phyloP scores from a whole-genome alignment of 2,888 invertebrate genomes.

The Eueremaeus valkanovi region DNA sequence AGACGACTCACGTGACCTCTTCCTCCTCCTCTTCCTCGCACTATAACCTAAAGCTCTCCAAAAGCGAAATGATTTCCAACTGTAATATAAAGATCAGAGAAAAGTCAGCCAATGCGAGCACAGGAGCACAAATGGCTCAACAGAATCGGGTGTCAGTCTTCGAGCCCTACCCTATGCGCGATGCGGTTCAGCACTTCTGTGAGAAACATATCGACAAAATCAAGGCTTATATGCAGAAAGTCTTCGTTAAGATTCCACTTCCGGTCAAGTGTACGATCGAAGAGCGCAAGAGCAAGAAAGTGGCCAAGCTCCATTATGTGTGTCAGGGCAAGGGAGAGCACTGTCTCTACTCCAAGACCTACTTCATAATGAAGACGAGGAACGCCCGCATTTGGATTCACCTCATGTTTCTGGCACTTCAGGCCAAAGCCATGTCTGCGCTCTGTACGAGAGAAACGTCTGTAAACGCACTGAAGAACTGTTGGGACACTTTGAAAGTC shows the following conservation, averaged over 20 bases:
- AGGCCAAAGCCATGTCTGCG: constrained; percentile 72
- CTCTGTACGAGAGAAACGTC: constrained; percentile 74
- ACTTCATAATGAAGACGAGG: constrained; percentile 59
- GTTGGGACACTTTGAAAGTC: constrained; percentile 90
- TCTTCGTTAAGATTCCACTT: constrained; percentile 76
- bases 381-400: constrained; percentile 89
- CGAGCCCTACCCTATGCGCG: constrained; percentile 81
- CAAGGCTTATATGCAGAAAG: constrained; percentile 81
- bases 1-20: constrained; percentile 28
- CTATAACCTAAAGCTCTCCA: constrained; percentile 33
- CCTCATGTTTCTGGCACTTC: constrained; percentile 89
- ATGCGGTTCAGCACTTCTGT: constrained; percentile 90
- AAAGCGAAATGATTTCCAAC: constrained; percentile 31
- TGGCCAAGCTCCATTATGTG: constrained; percentile 79
- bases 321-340: constrained; percentile 74
- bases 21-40: constrained; percentile 41
- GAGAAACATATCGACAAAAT: constrained; percentile 91
- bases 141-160: constrained; percentile 29
- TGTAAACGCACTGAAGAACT: constrained; percentile 77
- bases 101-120: background rate
- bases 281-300: constrained; percentile 76
- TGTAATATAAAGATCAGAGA: constrained; percentile 22
- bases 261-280: constrained; percentile 91
- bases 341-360: constrained; percentile 67
- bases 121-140: constrained; percentile 22